Base-by-base conservation (phyloP, 2,797 vertebrate genomes). In the Serranus cabrilla region DNA sequence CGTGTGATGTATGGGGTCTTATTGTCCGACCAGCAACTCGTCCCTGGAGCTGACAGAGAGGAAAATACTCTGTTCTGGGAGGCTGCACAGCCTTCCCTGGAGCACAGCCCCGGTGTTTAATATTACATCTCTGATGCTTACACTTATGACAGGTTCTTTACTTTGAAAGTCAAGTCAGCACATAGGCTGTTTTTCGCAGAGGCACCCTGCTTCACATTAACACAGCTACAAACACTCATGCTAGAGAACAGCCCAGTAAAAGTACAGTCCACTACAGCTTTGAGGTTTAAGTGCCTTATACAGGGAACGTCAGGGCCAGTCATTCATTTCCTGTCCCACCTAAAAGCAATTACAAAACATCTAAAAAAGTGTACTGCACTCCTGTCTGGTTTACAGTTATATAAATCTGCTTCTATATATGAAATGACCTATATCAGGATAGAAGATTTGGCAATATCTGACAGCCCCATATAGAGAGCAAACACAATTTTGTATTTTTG, bases 141-240 rank as follows among this genome's bases (percentile, higher is more conserved):
- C 66, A 61, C 56, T n/a, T n/a, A 71, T 71, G 73, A 76, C 72
- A 76, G 55, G 63, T 76, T 47, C 66, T 83, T 87, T 74, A 63
- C 65, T 76, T 49, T 80, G 23, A 87, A 65, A 67, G 65, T 74
- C 50, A 59, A 81, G 67, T 86, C 57, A 84, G 60, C 80, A 78
- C 43, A 42, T 68, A 66, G 37, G 47, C 14, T 59, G 64, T 73
- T 64, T 20, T 51, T 20, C 31, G 42, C 46, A 62, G 66, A 46
- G 39, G 46, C 52, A 67, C 6, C 23, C 43, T n/a, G 49, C 31
- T 47, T 74, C 55, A 66, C 45, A 45, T 45, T 69, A 31, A 55
- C 52, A 63, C 31, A 23, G 46, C 43, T 43, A 51, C 27, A 59
- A 60, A 79, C 39, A 64, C 50, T 62, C 8, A 16, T 11, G 18